Evolutionary conservation across 2,888 invertebrate genomes (phyloP).

Genomic region (Eristalis intricaria): DNA sequence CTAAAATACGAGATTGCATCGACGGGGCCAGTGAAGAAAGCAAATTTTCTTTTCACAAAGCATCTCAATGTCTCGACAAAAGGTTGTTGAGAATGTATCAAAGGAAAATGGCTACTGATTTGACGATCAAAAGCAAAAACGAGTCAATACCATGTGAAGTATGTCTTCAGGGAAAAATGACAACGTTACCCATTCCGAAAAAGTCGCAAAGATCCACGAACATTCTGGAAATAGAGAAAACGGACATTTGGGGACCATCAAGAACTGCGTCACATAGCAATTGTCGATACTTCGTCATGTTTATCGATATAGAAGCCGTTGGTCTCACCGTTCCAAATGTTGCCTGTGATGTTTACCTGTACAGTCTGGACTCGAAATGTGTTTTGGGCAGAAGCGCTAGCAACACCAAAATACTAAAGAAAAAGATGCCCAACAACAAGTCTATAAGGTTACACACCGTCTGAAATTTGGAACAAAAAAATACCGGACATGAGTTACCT

Average conservation of each 20-base stretch:
- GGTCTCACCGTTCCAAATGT: background rate
- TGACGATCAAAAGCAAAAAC: background rate
- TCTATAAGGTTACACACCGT: slow-evolving; percentile 5
- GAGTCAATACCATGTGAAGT: background rate
- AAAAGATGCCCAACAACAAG: background rate
- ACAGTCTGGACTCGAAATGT: background rate
- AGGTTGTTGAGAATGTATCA: background rate
- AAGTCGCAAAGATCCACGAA: background rate
- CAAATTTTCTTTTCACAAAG: too few species aligned
- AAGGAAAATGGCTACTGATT: background rate
- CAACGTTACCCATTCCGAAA: too few species aligned
- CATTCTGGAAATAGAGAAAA: background rate
- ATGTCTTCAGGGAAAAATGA: too few species aligned
- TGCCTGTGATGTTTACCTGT: slow-evolving; percentile 7
- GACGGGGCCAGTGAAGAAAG: too few species aligned
- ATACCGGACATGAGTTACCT: slow-evolving; percentile 5
- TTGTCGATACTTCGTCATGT: background rate
- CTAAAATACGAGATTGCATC: too few species aligned
- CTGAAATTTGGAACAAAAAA: slow-evolving; percentile 18
- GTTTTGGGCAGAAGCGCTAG: slow-evolving; percentile 4
- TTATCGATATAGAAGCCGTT: slow-evolving; percentile 6
- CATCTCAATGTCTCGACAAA: background rate
- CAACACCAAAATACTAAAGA: background rate
- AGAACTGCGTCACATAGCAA: background rate
- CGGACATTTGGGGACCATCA: background rate